Conservation (phyloP, 2,113 vertebrate species). For the Entelurus aequoreus region DNA sequence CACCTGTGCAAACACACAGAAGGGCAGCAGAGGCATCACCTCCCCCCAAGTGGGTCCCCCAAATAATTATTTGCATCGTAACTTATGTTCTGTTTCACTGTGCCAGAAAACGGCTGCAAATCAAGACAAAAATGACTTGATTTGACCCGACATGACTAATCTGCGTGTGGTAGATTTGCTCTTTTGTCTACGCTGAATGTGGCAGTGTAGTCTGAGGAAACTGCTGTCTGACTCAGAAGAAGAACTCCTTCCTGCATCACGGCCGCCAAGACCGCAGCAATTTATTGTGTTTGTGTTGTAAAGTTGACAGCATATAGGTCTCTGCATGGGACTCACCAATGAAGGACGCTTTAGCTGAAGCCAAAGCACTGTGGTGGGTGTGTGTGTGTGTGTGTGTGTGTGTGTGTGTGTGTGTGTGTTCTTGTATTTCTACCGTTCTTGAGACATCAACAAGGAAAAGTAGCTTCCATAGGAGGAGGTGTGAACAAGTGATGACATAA, state of each 20-base stretch:
- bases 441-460: too few relatives aligned
- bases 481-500: too few relatives aligned
- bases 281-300: constrained; percentile 45
- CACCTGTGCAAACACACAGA: constrained; percentile 72
- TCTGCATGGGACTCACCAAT: constrained; percentile 34
- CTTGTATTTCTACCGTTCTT: too few relatives aligned
- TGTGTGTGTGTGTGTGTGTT: too few relatives aligned
- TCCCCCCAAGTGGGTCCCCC: neutral
- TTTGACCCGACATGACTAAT: neutral
- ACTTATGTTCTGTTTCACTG: neutral
- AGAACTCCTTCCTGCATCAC: constrained; percentile 14
- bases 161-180: constrained; percentile 10
- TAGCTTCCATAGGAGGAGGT: too few relatives aligned
- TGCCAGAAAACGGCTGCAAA: neutral
- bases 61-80: neutral
- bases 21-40: constrained; percentile 21
- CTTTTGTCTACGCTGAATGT: constrained; percentile 18
- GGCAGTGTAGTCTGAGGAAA: constrained; percentile 23
- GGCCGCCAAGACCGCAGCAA: constrained; percentile 43
- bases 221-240: constrained; percentile 32
- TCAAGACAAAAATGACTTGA: neutral
- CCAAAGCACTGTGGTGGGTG: constrained; percentile 36
- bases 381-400: constrained; percentile 16
- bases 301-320: constrained; percentile 33
- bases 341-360: constrained; percentile 26